phyloP scores from a whole-genome alignment of 2,113 vertebrate species.

The Sula dactylatra region DNA sequence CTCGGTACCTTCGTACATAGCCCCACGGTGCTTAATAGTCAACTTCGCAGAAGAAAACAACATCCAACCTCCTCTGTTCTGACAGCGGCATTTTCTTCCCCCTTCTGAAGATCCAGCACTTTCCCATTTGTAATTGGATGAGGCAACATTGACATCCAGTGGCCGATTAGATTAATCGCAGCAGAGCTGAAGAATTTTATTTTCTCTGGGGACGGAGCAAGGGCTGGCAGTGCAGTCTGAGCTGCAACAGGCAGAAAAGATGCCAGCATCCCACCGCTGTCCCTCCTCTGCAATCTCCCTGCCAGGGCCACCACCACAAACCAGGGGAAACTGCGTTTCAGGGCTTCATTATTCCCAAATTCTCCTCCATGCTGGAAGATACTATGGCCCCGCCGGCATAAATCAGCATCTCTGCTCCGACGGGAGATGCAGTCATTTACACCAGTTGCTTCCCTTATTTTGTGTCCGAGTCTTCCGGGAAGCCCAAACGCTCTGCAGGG shows the following conservation, averaged over 20 bases:
- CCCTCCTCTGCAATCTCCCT: neutral
- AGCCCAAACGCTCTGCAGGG: neutral
- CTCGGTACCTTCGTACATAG: fast-evolving
- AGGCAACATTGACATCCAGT: slow-evolving; percentile 82
- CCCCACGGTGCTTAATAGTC: neutral
- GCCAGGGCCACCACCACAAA: neutral
- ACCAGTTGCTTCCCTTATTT: neutral
- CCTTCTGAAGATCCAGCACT: neutral
- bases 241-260: neutral
- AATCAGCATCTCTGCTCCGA: neutral
- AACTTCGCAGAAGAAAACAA: neutral
- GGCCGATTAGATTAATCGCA: slow-evolving; percentile 76
- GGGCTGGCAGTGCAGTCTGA: neutral
- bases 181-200: neutral
- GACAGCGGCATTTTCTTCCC: neutral
- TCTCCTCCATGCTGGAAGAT: neutral
- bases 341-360: neutral
- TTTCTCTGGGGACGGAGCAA: neutral
- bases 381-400: fast-evolving
- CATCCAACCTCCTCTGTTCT: neutral
- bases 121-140: slow-evolving; percentile 49
- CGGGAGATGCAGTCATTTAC: neutral
- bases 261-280: too few species aligned
- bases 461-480: neutral
- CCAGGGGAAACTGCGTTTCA: fast-evolving